Percentiles rank a stretch among this genome's conserved stretches.
These are phyloP conservation scores for Channa maculata DNA, from an alignment of 2,113 vertebrate genomes.

Conservation along the genomic window DNA sequence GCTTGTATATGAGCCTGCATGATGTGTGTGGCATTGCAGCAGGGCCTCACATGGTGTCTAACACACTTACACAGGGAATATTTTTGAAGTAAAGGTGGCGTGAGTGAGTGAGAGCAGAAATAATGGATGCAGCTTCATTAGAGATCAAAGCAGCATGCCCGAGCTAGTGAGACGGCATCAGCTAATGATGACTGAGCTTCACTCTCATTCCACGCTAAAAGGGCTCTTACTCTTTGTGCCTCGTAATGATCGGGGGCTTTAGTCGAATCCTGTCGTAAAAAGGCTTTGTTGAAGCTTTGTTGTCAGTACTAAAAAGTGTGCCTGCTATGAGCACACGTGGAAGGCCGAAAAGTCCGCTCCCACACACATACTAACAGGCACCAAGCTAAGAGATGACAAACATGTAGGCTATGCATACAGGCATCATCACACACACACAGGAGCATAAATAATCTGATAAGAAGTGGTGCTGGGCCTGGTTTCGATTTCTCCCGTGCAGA, in stretches of 20 bases:
- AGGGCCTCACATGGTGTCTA: constrained; percentile 69
- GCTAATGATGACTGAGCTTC: constrained; percentile 77
- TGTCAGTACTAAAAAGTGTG: constrained; percentile 79
- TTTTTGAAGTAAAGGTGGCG: constrained; percentile 75
- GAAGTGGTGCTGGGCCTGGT: constrained; percentile 45
- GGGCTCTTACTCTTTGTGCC: constrained; percentile 67
- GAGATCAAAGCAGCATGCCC: constrained; percentile 75
- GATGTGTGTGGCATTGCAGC: constrained; percentile 32
- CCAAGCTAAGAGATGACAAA: constrained; percentile 66
- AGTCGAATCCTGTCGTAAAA: constrained; percentile 69
- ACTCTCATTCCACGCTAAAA: constrained; percentile 67
- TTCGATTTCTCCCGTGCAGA: constrained; percentile 44
- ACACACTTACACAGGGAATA: constrained; percentile 44
- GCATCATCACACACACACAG: constrained; percentile 7
- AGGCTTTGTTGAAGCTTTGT: constrained; percentile 81
- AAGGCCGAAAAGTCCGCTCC: constrained; percentile 64
- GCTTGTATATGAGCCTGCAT: constrained; percentile 39
- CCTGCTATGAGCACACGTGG: constrained; percentile 79
- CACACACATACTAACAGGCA: constrained; percentile 67
- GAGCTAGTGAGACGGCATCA: constrained; percentile 54
- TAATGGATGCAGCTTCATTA: constrained; percentile 76
- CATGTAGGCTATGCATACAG: constrained; percentile 44
- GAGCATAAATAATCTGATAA: constrained; percentile 30
- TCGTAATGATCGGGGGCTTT: constrained; percentile 73
- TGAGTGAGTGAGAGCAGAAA: constrained; percentile 78